Conservation (phyloP, 2,888 invertebrate genomes). For the Lithophane socia region DNA sequence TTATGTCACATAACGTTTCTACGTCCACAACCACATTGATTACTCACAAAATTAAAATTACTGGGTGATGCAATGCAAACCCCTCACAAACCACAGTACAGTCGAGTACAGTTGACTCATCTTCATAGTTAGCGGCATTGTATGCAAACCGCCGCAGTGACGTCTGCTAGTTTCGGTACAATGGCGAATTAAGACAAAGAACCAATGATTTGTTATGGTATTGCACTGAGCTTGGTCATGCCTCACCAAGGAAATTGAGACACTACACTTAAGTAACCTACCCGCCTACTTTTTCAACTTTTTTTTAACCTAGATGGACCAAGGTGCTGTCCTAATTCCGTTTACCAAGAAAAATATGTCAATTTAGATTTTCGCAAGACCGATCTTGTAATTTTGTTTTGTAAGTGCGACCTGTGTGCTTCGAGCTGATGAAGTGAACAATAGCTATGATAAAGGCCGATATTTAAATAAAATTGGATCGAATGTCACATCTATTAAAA, state of each 20-base stretch:
- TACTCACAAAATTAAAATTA: constrained; percentile 50
- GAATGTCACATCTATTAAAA: constrained; percentile 41
- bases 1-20: constrained; percentile 11
- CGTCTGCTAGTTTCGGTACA: constrained; percentile 70
- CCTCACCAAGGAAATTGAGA: constrained; percentile 59
- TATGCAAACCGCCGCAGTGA: constrained; percentile 70
- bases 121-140: constrained; percentile 66
- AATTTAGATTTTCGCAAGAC: constrained; percentile 1
- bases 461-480: constrained; percentile 51
- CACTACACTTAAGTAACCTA: constrained; percentile 51
- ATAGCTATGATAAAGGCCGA: constrained; percentile 23
- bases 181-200: constrained; percentile 74
- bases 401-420: neutral
- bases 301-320: constrained; percentile 7
- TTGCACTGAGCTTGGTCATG: constrained; percentile 66
- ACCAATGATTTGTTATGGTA: constrained; percentile 67
- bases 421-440: constrained; percentile 20
- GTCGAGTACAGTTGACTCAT: constrained; percentile 50
- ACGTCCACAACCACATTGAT: constrained; percentile 23
- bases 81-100: constrained; percentile 34
- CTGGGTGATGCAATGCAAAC: constrained; percentile 47
- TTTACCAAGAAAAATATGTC: constrained; percentile 22
- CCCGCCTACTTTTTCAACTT: constrained; percentile 13
- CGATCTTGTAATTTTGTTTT: constrained; percentile 10
- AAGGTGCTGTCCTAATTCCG: constrained; percentile 37